Evolutionary conservation across 1,140 invertebrate species (phyloP).

Genomic region (Drosophila nigrodunni): DNA sequence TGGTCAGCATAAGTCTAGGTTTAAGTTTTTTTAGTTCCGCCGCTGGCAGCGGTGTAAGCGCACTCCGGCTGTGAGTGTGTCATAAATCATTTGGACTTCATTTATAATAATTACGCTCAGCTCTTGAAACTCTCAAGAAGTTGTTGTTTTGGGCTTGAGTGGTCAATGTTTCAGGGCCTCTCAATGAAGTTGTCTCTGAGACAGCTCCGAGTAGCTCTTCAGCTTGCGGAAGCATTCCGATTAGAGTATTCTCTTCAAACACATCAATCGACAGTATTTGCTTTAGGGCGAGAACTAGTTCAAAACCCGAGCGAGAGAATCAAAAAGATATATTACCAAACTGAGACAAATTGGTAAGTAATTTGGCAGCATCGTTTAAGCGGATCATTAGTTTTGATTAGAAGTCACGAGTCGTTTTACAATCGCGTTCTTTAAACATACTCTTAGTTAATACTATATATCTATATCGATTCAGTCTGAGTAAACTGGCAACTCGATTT

Average conservation of each 20-base stretch:
- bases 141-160: conserved; percentile 40
- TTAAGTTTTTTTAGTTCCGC: conserved; percentile 52
- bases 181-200: conserved; percentile 20
- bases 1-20: conserved; percentile 4
- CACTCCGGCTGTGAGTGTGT: conserved; percentile 50
- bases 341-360: conserved; percentile 37
- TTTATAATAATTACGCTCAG: conserved; percentile 77
- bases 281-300: conserved; percentile 20
- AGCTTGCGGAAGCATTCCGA: conserved; percentile 21
- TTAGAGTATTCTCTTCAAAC: conserved; percentile 1
- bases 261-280: conserved; percentile 6
- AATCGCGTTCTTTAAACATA: conserved; percentile 3
- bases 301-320: no score
- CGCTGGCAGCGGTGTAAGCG: conserved; percentile 69
- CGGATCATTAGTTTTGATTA: conserved; percentile 66
- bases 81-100: conserved; percentile 75
- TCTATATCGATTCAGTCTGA: conserved; percentile 8
- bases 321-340: conserved; percentile 3
- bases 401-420: conserved; percentile 38
- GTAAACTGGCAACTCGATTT: conserved; percentile 29
- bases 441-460: neutral
- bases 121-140: conserved; percentile 55
- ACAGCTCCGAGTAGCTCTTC: conserved; percentile 15
- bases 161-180: conserved; percentile 67
- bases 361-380: conserved; percentile 47